A percentile compares a stretch with the other conserved stretches of the same genome.
phyloP scores from a whole-genome alignment of 2,888 invertebrate genomes.

The Dimorphilus gyrociliatus region DNA sequence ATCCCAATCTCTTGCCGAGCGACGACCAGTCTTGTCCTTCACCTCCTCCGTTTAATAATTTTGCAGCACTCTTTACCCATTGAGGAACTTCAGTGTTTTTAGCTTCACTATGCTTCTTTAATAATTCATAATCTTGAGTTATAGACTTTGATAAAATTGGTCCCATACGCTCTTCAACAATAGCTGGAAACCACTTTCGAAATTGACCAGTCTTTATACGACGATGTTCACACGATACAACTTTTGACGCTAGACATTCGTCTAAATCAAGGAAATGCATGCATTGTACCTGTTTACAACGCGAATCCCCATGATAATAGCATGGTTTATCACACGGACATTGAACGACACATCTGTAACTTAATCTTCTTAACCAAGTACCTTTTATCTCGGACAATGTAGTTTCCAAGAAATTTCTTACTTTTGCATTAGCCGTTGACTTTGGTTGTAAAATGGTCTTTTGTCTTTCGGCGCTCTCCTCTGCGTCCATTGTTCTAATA shows the following conservation, averaged over 20 bases:
- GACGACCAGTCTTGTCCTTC: conserved; percentile 36
- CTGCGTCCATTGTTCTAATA: too few relatives aligned
- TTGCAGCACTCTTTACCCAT: conserved; percentile 37
- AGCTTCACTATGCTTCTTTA: too few relatives aligned
- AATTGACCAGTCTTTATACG: conserved; percentile 33
- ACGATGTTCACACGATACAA: conserved; percentile 38
- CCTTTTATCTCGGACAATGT: conserved; percentile 32
- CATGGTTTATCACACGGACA: conserved; percentile 37
- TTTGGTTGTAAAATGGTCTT: too few relatives aligned
- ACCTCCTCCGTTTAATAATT: conserved; percentile 33
- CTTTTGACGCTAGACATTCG: conserved; percentile 39
- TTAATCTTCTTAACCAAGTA: conserved; percentile 37
- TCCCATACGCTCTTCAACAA: conserved; percentile 18
- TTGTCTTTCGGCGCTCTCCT: too few relatives aligned
- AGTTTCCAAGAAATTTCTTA: conserved; percentile 36
- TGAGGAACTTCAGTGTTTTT: conserved; percentile 23
- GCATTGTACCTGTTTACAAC: conserved; percentile 28
- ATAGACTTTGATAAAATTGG: too few relatives aligned
- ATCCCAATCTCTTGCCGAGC: conserved; percentile 33
- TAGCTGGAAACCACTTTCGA: conserved; percentile 34
- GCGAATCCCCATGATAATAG: conserved; percentile 20
- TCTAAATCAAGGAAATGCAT: conserved; percentile 37
- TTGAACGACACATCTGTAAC: conserved; percentile 26
- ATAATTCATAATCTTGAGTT: too few relatives aligned
- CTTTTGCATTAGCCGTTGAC: too few relatives aligned